Evolutionary conservation across 1,140 invertebrate species (phyloP).

Genomic region (Drosophila repleta): DNA sequence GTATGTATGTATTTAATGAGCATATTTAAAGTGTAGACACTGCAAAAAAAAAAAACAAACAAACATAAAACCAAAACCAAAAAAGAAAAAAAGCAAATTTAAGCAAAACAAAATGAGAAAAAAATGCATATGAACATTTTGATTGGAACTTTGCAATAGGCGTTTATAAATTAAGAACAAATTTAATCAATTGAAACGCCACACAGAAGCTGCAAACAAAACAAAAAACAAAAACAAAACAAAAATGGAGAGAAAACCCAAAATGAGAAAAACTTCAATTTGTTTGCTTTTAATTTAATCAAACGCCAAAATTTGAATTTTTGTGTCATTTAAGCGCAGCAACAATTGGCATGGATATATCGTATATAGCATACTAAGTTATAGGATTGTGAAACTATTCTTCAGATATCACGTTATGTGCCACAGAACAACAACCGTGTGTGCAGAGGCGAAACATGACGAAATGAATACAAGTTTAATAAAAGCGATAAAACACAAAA

Average conservation of each 20-base stretch:
- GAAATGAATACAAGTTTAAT: conserved; percentile 79
- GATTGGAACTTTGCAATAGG: conserved; percentile 48
- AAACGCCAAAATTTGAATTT: conserved; percentile 63
- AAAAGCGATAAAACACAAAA: conserved; percentile 68
- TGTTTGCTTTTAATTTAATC: conserved; percentile 50
- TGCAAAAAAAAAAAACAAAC: conserved; percentile 40
- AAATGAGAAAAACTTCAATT: conserved; percentile 28
- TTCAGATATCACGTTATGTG: conserved; percentile 38
- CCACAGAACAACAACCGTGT: conserved; percentile 32
- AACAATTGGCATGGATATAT: conserved; percentile 44
- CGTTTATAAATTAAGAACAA: conserved; percentile 46
- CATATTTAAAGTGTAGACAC: conserved; percentile 69
- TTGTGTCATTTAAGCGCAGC: conserved; percentile 44
- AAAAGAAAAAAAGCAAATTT: conserved; percentile 26
- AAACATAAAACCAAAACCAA: no score
- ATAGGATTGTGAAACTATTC: conserved; percentile 38
- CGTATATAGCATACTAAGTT: conserved; percentile 41
- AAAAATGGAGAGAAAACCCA: conserved; percentile 1
- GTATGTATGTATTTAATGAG: conserved; percentile 56
- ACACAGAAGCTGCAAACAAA: conserved; percentile 36
- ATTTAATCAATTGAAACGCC: conserved; percentile 40
- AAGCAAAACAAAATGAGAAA: background rate
- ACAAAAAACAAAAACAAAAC: conserved; percentile 21
- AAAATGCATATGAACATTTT: conserved; percentile 40
- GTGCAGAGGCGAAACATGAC: conserved; percentile 70